These are phyloP conservation scores for Volucella zonaria DNA, from an alignment of 2,888 invertebrate genomes.

Conservation along the genomic window DNA sequence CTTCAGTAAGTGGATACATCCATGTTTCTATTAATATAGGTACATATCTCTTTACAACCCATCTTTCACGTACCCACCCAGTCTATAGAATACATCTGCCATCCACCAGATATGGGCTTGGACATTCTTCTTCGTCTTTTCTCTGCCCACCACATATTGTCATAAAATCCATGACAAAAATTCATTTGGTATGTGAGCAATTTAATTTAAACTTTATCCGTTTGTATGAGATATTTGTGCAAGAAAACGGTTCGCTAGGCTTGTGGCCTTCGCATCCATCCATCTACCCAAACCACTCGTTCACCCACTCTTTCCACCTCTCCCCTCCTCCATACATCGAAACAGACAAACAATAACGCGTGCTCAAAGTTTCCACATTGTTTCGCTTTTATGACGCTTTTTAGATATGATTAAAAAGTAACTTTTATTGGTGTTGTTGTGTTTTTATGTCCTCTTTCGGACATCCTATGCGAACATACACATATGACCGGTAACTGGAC, in stretches of 20 bases:
- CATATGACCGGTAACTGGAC: conserved; percentile 38
- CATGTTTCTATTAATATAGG: no score
- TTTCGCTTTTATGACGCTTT: conserved; percentile 63
- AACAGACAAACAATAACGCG: conserved; percentile 56
- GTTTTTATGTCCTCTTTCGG: conserved; percentile 66
- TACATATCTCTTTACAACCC: no score
- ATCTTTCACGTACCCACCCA: no score
- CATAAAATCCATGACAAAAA: conserved; percentile 24
- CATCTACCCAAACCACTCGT: no score
- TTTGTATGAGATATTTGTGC: conserved; percentile 62
- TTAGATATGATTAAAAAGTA: conserved; percentile 73
- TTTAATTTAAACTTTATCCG: conserved; percentile 72
- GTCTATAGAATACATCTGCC: no score
- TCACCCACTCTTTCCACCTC: background rate
- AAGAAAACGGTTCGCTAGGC: conserved; percentile 47
- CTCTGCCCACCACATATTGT: background rate
- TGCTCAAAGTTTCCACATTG: conserved; percentile 66
- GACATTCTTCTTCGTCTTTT: no score
- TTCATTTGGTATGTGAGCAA: conserved; percentile 56
- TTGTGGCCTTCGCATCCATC: conserved; percentile 1
- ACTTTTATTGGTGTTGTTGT: conserved; percentile 73
- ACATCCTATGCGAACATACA: conserved; percentile 6
- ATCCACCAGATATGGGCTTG: no score
- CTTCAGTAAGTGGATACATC: no score
- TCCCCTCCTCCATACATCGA: no score